Evolutionary conservation across 1,140 invertebrate species (phyloP), one percentile per base, ranked within the genome.

Genomic region (Dendroctonus valens): DNA sequence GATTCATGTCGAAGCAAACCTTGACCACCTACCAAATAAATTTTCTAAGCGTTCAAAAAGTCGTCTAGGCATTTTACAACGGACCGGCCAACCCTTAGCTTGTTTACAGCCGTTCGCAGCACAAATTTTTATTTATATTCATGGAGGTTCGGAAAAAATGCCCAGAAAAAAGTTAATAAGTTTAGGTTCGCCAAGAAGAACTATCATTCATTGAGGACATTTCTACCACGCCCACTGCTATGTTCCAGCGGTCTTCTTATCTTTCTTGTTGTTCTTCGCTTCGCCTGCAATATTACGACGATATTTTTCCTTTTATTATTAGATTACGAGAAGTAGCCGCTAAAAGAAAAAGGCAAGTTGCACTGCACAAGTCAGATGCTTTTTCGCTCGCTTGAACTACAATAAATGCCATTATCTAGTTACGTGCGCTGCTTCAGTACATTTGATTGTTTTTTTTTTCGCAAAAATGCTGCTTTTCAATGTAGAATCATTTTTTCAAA

Each of bases 81-180:
- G 6, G 38, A 41, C 6, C 12, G 65, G 49, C 65, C 65, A 60
- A 67, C 65, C 65, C 58, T 67, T 67, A 67, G 44, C 57, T 67
- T 67, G 65, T 67, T 67, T 67, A 67, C 44, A 42, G 65, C 42
- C 53, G 12, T 8, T 41, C 41, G 37, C 9, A 59, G 46, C 60
- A 63, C 50, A n/a, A 67, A 53, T 67, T 67, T 67, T 67, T 67
- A 67, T 67, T 67, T 67, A 67, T 67, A 67, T 67, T 67, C 65
- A 67, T 67, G 65, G 65, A 46, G 49, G 41, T 41, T 12, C 49
- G 65, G 49, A 54, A 67, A 66, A 59, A 60, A 60, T 40, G 37
- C n/a, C 2, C 14, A 59, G 12, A 50, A 51, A 66, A 66, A 66
- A 59, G 65, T 67, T 67, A 67, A 67, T 67, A 67, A 67, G 65